Percentiles rank a stretch among this genome's conserved stretches.
phyloP scores from a whole-genome alignment of 2,797 vertebrate genomes.

The Loris lydekkerianus region DNA sequence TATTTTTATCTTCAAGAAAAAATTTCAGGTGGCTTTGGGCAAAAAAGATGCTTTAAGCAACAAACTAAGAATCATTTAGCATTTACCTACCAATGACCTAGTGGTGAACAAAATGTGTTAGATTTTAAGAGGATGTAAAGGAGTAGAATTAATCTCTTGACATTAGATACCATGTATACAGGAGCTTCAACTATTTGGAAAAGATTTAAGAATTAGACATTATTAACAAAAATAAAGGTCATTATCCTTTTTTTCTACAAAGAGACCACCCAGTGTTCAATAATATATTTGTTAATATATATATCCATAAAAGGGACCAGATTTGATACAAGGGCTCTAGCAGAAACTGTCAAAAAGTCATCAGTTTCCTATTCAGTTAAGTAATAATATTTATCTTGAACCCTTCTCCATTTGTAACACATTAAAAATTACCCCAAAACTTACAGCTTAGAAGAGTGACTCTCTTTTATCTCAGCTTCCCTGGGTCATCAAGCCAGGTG shows the following conservation, averaged over 20 bases:
- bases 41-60: not conserved
- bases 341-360: not conserved
- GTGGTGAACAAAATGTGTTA: not conserved
- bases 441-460: not conserved
- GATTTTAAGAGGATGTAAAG: not conserved
- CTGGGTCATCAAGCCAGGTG: no score
- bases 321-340: not conserved
- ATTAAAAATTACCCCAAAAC: not conserved
- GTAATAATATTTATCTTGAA: not conserved
- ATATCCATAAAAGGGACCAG: not conserved
- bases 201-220: not conserved
- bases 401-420: not conserved
- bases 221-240: not conserved
- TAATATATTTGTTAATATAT: not conserved
- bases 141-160: not conserved
- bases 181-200: not conserved
- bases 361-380: not conserved
- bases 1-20: not conserved
- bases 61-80: not conserved
- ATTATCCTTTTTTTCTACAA: not conserved
- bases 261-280: not conserved
- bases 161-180: not conserved
- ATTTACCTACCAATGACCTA: not conserved
- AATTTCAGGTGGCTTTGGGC: not conserved
- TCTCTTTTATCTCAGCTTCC: not conserved